phyloP scores from a whole-genome alignment of 2,797 vertebrate species.

The Mionectes olivaceus region DNA sequence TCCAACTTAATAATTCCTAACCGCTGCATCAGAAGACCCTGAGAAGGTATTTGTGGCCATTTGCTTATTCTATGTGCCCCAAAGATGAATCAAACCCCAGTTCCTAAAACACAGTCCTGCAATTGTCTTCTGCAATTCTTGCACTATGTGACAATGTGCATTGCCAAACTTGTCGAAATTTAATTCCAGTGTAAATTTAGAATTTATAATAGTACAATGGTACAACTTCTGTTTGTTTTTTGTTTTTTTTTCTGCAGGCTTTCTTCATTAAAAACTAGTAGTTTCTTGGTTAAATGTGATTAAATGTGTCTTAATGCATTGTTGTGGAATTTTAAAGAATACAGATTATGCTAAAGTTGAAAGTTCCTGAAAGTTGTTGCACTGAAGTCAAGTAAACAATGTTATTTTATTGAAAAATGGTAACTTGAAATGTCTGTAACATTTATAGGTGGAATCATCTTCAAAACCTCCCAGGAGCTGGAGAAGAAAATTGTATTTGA shows the following conservation, averaged over 20 bases:
- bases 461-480: not conserved
- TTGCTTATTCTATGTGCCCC: not conserved
- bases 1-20: not conserved
- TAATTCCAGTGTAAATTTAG: not conserved
- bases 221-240: not conserved
- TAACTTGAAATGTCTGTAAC: not conserved
- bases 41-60: not conserved
- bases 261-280: not conserved
- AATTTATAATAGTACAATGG: not conserved
- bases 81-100: not conserved
- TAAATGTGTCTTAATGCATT: not conserved
- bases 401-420: slow-evolving; percentile 4
- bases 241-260: not conserved
- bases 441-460: not conserved
- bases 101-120: not conserved
- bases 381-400: not conserved
- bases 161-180: not conserved
- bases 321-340: not conserved
- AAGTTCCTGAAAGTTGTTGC: not conserved
- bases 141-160: not conserved
- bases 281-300: not conserved
- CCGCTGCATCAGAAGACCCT: not conserved
- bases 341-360: not conserved
- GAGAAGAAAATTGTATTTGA: slow-evolving; percentile 22
- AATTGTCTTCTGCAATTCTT: not conserved